Evolutionary conservation across 2,113 vertebrate genomes (phyloP).

Genomic region (Heloderma charlesbogerti): DNA sequence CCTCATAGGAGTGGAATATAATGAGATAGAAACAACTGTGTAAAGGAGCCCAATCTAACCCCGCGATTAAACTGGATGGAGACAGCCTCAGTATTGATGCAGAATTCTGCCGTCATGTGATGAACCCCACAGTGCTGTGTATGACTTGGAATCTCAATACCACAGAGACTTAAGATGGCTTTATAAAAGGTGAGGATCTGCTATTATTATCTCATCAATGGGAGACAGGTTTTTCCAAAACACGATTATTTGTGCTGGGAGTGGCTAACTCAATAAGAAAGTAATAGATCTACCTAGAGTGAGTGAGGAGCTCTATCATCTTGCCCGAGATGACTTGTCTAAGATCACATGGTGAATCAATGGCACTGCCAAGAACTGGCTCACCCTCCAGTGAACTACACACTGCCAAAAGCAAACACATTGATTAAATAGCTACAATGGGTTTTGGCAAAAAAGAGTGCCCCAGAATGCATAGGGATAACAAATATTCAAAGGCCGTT

Average conservation of each 20-base stretch:
- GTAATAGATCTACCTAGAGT: conserved; percentile 6
- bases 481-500: conserved; percentile 46
- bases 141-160: neutral
- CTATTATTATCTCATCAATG: neutral
- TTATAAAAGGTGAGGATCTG: neutral
- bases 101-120: too few species aligned
- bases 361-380: conserved; percentile 42
- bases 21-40: too few species aligned
- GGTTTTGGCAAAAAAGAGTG: conserved; percentile 43
- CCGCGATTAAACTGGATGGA: too few species aligned
- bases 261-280: neutral
- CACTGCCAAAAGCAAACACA: conserved; percentile 36
- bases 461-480: conserved; percentile 31
- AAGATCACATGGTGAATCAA: conserved; percentile 35
- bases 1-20: too few species aligned
- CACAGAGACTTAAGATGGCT: neutral
- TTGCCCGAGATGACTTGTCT: conserved; percentile 28
- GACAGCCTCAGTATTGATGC: too few species aligned
- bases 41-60: too few species aligned
- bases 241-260: neutral
- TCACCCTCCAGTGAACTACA: conserved; percentile 41
- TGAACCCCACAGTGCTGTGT: neutral
- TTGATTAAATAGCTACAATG: conserved; percentile 36
- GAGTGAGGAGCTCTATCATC: conserved; percentile 19
- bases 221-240: neutral